phyloP scores from a whole-genome alignment of 2,797 vertebrate species.

The Enteromius radiatus region DNA sequence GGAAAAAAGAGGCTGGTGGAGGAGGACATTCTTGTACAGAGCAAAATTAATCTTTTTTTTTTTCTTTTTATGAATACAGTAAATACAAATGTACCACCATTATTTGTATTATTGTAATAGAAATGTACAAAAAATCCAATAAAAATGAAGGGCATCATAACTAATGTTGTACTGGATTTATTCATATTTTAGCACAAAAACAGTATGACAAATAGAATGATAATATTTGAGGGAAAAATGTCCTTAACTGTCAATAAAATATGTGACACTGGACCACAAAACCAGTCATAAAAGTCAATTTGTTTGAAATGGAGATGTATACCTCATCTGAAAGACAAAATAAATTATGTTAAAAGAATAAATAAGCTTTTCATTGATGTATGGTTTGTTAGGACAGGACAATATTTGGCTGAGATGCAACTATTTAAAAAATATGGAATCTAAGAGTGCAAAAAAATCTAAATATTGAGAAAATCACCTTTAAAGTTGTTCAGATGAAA shows the following conservation, averaged over 20 bases:
- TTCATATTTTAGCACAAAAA: not conserved
- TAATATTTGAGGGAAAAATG: not conserved
- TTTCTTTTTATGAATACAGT: not conserved
- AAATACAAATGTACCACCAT: not conserved
- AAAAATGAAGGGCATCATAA: not conserved
- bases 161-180: not conserved
- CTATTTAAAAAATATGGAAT: not conserved
- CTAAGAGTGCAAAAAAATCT: no score
- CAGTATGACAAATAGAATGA: not conserved
- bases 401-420: not conserved
- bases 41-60: not conserved
- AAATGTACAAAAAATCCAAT: not conserved
- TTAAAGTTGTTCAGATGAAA: no score
- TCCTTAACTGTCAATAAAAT: no score
- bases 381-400: not conserved
- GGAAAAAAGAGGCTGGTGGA: not conserved
- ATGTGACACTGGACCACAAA: no score
- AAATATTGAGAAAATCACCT: not conserved
- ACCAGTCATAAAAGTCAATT: no score
- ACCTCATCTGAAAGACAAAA: not conserved
- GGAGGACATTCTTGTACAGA: not conserved
- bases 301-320: not conserved
- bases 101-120: not conserved
- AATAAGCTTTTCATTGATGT: not conserved
- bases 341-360: not conserved